Percentiles rank a stretch among this genome's conserved stretches.
Evolutionary conservation across 1,140 invertebrate species (phyloP).

Genomic region (Pomacea maculata): DNA sequence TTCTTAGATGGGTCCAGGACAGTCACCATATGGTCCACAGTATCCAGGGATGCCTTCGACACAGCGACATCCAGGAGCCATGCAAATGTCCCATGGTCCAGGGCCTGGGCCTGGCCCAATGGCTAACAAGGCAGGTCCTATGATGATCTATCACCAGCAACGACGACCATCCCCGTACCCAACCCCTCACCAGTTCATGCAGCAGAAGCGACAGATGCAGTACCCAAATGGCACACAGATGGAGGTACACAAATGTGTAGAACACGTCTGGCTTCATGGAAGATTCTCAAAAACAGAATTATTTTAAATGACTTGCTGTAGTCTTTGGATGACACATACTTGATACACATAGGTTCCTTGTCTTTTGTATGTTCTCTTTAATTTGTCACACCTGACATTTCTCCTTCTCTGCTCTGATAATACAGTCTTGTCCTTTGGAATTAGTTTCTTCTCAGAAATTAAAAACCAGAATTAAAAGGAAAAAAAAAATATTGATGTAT

Average conservation of each 20-base stretch:
- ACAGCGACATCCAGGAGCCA: slow-evolving; percentile 46
- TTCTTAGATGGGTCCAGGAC: slow-evolving; percentile 37
- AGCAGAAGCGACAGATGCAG: slow-evolving; percentile 42
- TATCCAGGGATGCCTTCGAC: slow-evolving; percentile 43
- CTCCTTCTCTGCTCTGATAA: too few species aligned
- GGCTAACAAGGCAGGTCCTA: slow-evolving; percentile 51
- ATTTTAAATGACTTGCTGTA: too few species aligned
- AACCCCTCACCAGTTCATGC: slow-evolving; percentile 50
- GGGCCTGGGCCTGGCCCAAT: slow-evolving; percentile 57
- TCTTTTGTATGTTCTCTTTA: too few species aligned
- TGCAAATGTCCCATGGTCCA: slow-evolving; percentile 32
- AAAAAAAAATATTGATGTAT: too few species aligned
- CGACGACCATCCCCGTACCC: slow-evolving; percentile 54
- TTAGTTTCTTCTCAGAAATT: too few species aligned
- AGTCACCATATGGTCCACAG: slow-evolving; percentile 31
- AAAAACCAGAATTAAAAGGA: too few species aligned
- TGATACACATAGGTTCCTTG: too few species aligned
- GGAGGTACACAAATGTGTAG: slow-evolving; percentile 21
- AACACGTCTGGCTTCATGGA: too few species aligned
- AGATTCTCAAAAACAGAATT: too few species aligned
- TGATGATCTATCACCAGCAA: slow-evolving; percentile 46
- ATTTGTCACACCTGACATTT: too few species aligned
- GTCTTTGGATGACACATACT: too few species aligned
- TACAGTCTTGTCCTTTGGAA: too few species aligned
- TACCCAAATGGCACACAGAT: slow-evolving; percentile 55